Base-by-base conservation (phyloP, 2,113 vertebrate genomes). In the Athene cunicularia region DNA sequence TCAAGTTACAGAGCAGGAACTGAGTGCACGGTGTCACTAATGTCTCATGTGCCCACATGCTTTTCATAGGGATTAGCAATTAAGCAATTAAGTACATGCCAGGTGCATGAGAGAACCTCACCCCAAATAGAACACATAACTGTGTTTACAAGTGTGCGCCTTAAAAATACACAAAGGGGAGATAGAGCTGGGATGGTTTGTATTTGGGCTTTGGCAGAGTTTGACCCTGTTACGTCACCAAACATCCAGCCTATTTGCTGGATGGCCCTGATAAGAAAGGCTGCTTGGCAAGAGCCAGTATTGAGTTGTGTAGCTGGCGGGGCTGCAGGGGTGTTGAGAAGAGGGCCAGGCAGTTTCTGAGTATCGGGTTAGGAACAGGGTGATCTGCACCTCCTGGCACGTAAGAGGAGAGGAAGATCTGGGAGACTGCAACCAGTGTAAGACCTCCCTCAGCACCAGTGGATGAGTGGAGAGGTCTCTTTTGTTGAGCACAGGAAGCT, bases 1-100 rank as follows among this genome's bases (percentile, higher is more conserved):
- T 93, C 67, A 39, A 33, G 49, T 95, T 86, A 56, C 58, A 68
- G 74, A 82, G 71, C 37, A 75, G 90, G 85, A 93, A 63, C 81
- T 17, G 89, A 26, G 41, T 50, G 41, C 20, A 0, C 0, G 1
- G 33, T 60, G 53, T 80, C 67, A 39, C 35, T 68, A 43, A 43
- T 72, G 90, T 64, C 56, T 74, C 52, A 52, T 50, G 43, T 82
- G 86, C 45, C 92, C 58, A 20, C 2, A 4, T 2, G 2, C 35
- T 93, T 83, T 80, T 90, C 67, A 11, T 7, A 60, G 58, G 45
- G 35, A 75, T 72, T 90, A 83, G 74, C 58, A 76, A 68, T 83
- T 76, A 73, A 76, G 45, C 75, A 70, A 52, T 66, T 49, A 62
- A 56, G 75, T 49, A 19, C 71, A 41, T 88, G 50, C 71, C 80